Evolutionary conservation across 2,113 vertebrate species (phyloP), one percentile per base, ranked within the genome.

Genomic region (Actinemys pallida): DNA sequence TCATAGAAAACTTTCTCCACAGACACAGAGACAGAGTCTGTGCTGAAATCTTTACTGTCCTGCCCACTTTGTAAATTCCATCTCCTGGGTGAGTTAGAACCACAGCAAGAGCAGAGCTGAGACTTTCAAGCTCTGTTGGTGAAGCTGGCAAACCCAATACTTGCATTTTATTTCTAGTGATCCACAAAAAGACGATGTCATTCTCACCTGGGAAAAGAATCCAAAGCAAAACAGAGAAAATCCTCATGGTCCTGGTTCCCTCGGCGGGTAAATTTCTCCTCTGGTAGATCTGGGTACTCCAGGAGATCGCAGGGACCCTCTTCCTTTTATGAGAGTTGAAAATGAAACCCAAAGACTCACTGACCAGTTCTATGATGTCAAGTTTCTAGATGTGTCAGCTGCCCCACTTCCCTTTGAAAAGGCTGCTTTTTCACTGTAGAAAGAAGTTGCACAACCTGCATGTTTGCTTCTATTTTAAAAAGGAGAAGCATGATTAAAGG

Each of bases 211-310:
- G 49, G 50, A 92, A 90, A 65, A 96, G 27, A 42, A 5, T 88
- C 94, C 93, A 96, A 86, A 29, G 17, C 12, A 79, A 56, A 35
- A 96, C 27, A 31, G 92, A 29, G 59, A 95, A 85, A 91, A 82
- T 76, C 80, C 29, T 93, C 90, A 94, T 96, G 54, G 72, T 91
- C 49, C 89, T 84, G 42, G 25, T 84, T 50, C 81, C 83, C 4
- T 1, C 24, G 79, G 14, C 31, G 0, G 2, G 7, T 59, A 13
- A 5, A 24, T 8, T 47, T 53, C 27, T 57, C 19, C 35, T 47
- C 57, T 20, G 25, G 31, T 42, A 20, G 5, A 2, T 17, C 62
- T 35, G 31, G 31, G 31, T n/a, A 19, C 62, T 65, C 29, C 13
- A 3, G 12, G 13, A 35, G 27, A 35, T 12, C 5, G 5, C 59